Conservation (phyloP, 2,113 vertebrate species). For the Pongo abelii region DNA sequence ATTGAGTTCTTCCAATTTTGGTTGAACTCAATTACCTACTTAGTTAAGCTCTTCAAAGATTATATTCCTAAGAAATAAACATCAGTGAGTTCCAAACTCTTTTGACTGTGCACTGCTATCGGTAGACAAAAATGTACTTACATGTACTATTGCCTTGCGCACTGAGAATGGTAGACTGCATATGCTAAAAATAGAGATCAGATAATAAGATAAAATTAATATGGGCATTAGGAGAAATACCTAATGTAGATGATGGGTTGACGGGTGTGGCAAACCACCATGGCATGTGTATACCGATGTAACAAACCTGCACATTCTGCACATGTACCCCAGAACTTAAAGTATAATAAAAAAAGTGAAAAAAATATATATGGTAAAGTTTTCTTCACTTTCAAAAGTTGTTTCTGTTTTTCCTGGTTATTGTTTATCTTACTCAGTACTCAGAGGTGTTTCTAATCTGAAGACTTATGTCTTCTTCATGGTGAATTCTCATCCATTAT, state of each 20-base stretch:
- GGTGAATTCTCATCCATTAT: neutral
- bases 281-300: too few relatives aligned
- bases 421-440: neutral
- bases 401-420: neutral
- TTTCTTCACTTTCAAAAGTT: neutral
- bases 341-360: too few relatives aligned
- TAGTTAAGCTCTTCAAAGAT: neutral
- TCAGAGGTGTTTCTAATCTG: neutral
- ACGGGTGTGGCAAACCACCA: too few relatives aligned
- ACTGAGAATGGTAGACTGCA: neutral
- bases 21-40: neutral
- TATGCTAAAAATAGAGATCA: neutral
- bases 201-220: neutral
- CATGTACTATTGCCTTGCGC: neutral
- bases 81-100: neutral
- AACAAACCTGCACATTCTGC: too few relatives aligned
- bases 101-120: neutral
- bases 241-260: too few relatives aligned
- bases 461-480: neutral
- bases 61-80: neutral
- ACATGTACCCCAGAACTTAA: too few relatives aligned
- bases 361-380: neutral
- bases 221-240: too few relatives aligned
- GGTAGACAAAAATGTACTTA: neutral
- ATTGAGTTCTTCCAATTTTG: neutral